Evolutionary conservation across 2,888 invertebrate genomes (phyloP), one percentile per base, ranked within the genome.

Genomic region (Drosophila robusta): DNA sequence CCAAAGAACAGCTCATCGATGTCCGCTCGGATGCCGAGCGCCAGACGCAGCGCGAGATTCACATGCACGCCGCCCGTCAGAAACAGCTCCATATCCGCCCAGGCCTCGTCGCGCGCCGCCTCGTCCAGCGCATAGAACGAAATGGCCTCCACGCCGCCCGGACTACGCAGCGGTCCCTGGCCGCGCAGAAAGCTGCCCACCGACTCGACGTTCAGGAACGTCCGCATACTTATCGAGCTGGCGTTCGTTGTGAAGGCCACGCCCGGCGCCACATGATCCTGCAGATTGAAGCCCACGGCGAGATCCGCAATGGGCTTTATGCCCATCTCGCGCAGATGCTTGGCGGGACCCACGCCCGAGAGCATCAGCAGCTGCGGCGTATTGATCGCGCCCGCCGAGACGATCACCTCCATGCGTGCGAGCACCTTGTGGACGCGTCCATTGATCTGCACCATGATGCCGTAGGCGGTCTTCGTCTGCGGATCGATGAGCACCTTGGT

Each of bases 341-440:
- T 91, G n/a, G 92, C 92, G 0, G 95, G 95, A 2, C 95, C 95
- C 8, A 96, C 91, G 2, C 96, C 96, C 0, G 96, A 96, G 16
- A 96, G 90, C 96, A 97, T 96, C 6, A 97, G 93, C 8, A 98
- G 90, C 87, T 97, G 97, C 0, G 97, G 97, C 0, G 95, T 94
- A 78, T 96, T 96, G 62, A 97, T 95, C 0, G 96, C 94, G 0
- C 97, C 97, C 2, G 95, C 96, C 9, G 95, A 94, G 3, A 97
- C 71, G 58, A 97, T 95, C 0, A 97, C 94, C 91, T 96, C 96
- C 79, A 93, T 94, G 44, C 93, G 92, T 0, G 95, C 95, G 58
- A 84, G 89, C 0, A 94, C 94, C 46, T 91, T 91, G 91, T 44
- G 90, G 91, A 58, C 78, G 0, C 93, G 92, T 56, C 93, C 92